These are phyloP conservation scores for Ommatoiulus sabulosus DNA, from an alignment of 2,888 invertebrate genomes.

Conservation along the genomic window DNA sequence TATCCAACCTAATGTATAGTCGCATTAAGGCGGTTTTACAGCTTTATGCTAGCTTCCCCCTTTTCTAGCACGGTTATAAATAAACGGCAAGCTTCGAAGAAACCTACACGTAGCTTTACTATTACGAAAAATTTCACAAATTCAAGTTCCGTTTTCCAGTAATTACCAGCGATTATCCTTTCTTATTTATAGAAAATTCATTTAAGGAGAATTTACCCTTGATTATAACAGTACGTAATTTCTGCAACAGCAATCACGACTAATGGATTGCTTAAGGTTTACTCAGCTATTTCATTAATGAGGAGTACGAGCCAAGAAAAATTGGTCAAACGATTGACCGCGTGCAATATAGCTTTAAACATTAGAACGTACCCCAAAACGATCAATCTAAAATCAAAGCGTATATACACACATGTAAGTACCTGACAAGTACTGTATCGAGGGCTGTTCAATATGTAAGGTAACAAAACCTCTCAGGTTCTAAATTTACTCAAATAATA, in stretches of 20 bases:
- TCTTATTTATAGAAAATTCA: neutral
- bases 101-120: neutral
- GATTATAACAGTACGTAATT: neutral
- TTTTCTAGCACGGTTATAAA: slow-evolving; percentile 26
- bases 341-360: no score
- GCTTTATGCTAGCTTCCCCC: slow-evolving; percentile 23
- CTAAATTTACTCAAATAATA: no score
- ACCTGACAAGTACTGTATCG: no score
- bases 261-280: neutral
- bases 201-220: no score
- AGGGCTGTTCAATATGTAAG: no score
- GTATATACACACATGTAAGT: no score
- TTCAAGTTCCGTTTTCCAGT: neutral
- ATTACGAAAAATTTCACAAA: slow-evolving; percentile 5
- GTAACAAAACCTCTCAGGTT: no score
- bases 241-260: neutral
- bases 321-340: neutral
- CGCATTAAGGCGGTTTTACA: slow-evolving; percentile 47
- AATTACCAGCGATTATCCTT: slow-evolving; percentile 9
- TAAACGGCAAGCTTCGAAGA: neutral
- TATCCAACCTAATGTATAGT: slow-evolving; percentile 5
- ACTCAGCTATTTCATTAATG: neutral
- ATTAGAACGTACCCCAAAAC: no score
- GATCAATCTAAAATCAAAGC: no score
- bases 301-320: neutral